Percentiles rank a stretch among this genome's conserved stretches.
Evolutionary conservation across 1,140 invertebrate genomes (phyloP).

Genomic region (Drosophila orena): DNA sequence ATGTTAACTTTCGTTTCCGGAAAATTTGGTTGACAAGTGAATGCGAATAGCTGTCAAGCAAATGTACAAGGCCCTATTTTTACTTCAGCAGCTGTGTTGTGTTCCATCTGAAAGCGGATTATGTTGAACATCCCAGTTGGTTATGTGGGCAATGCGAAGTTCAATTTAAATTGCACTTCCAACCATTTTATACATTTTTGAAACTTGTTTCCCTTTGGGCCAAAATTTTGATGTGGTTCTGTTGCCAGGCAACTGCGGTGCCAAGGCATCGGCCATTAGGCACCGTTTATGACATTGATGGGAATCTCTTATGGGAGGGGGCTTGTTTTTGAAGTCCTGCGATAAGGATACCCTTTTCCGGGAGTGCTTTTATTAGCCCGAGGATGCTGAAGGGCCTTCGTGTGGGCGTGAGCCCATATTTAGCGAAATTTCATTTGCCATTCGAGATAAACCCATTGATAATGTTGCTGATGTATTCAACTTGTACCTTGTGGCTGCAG

Average conservation of each 20-base stretch:
- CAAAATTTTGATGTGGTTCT: conserved; percentile 30
- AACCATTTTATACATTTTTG: conserved; percentile 25
- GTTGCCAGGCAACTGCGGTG: conserved; percentile 24
- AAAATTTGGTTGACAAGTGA: background rate
- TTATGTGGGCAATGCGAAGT: conserved; percentile 2
- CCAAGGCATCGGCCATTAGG: conserved; percentile 25
- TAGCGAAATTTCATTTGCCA: conserved; percentile 23
- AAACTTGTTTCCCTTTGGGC: background rate
- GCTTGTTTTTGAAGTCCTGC: conserved; percentile 24
- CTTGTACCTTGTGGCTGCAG: conserved; percentile 24
- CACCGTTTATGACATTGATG: conserved; percentile 33
- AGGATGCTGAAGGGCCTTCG: background rate
- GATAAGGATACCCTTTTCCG: conserved; percentile 41
- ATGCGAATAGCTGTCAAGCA: background rate
- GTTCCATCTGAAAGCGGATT: conserved; percentile 24
- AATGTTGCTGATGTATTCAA: conserved; percentile 1
- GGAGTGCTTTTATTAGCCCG: conserved; percentile 33
- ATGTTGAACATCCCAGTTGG: conserved; percentile 5
- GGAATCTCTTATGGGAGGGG: conserved; percentile 23
- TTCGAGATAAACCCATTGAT: conserved; percentile 32
- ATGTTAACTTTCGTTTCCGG: background rate
- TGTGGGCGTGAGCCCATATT: conserved; percentile 13
- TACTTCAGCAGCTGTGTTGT: background rate
- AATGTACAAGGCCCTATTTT: background rate
- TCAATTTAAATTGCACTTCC: conserved; percentile 26